Evolutionary conservation across 1,140 invertebrate genomes (phyloP), one percentile per base, ranked within the genome.

Genomic region (Drosophila tropicalis): DNA sequence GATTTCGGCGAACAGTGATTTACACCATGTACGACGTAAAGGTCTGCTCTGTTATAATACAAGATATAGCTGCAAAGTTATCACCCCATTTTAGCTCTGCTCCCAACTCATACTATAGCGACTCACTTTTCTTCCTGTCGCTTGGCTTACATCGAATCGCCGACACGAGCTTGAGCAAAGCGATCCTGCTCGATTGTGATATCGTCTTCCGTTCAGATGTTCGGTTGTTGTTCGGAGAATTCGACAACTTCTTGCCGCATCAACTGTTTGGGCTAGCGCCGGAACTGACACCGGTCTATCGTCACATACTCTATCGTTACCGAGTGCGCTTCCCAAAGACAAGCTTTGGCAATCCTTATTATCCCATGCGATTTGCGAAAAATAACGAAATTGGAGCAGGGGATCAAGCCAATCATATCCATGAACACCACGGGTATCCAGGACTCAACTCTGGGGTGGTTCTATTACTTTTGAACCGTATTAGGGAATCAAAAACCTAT

Each of bases 371-470:
- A 41, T 56, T 67, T 47, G 51, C 7, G 19, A 81, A 72, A 44
- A 87, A 81, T 51, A 70, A 87, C 56, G 76, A 77, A 19, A 41
- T 58, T 54, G 76, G 60, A 54, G 55, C 54, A 51, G 72, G 57
- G 44, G 62, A 66, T 54, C 67, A 83, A 66, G 57, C 74, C 22
- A 79, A 68, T 60, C 83, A 54, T 36, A 61, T 57, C 17, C 81
- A 72, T 58, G 72, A 73, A 41, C 71, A 56, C 40, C 90, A 91
- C 58, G 96, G 96, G 1, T 95, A 95, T 74, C 94, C 96, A 25
- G 97, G 97, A 0, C 95, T 96, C 72, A 98, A 98, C 83, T 97
- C 96, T 80, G 97, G 96, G 3, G 95, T 97, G 1, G 92, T 97
- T 32, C 91, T 97, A 3, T 93, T 98, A 47, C 93, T 96, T 90